Evolutionary conservation across 2,797 vertebrate species (phyloP), one percentile per base, ranked within the genome.

Genomic region (Alcedo quadribrachys): DNA sequence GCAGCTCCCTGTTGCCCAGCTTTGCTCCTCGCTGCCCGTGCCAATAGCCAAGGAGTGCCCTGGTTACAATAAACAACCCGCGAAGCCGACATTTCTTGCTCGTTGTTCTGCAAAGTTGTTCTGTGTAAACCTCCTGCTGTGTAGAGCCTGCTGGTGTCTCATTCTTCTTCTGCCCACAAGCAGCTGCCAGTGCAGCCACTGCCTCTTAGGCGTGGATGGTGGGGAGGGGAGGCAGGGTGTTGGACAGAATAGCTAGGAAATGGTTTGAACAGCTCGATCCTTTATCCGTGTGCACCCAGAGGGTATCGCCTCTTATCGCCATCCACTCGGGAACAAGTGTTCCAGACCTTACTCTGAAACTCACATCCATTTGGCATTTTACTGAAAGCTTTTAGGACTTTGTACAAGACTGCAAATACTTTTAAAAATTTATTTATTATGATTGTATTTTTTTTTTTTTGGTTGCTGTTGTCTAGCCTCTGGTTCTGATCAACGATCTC

Each of bases 151-250:
- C 46, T 50, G 71, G 78, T 91, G 89, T 96, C 91, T 97, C 87
- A 89, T 96, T 96, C 91, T 95, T 94, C 94, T 97, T 95, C 86
- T 96, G 90, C 92, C 96, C 87, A 80, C 43, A 88, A 92, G 93
- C 91, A 96, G 94, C 89, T 91, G 94, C 92, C 86, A 65, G 90
- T 85, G 67, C 78, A 85, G 87, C 91, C 71, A 78, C 58, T 94
- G 78, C 66, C 65, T 69, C 87, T 77, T 81, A 43, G 1, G 4
- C 67, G 69, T 90, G 85, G 66, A 93, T 94, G 83, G 37, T 92
- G 81, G 76, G 81, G 93, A 93, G 50, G 83, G 82, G 94, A 94
- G 80, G 73, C 20, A 3, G 67, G 88, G 61, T 30, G 48, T 84
- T 88, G 37, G 37, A 40, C 37, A 40, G 75, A 73, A 35, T 22